Base-by-base conservation (phyloP, 2,797 vertebrate genomes). In the Myripristis murdjan region DNA sequence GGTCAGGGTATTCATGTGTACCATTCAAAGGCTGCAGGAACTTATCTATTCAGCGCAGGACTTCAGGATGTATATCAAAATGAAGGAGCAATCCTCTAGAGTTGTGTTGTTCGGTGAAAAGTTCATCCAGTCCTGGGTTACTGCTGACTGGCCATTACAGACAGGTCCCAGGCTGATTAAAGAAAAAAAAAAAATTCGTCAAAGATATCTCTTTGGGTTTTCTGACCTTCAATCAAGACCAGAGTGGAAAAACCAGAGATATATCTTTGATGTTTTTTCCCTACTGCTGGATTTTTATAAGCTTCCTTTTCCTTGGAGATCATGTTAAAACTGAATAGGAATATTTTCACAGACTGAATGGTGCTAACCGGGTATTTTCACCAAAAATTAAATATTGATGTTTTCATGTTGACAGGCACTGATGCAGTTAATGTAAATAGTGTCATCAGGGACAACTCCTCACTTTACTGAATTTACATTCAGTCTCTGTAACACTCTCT, bases 361-460 rank as follows among this genome's bases (percentile, higher is more conserved):
- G 16, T 43, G 12, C 14, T 43, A 1, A 31, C 12, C 16, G 14
- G 12, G 14, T 43, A 31, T 31, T 31, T 31, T 6, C 28, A 31
- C 6, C 37, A 39, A 74, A 79, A 75, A 82, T 33, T 9, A 14
- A 10, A 60, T 73, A 82, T 68, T 70, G 74, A 84, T 79, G 73
- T 79, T 68, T 73, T 77, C 63, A 54, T 33, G 58, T 60, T 63
- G 61, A 68, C 16, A 66, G 65, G 77, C 70, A 69, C 64, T 23
- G 73, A 71, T 69, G 80, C 83, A 73, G 65, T 57, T 72, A 82
- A 85, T 83, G 70, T 68, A 81, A 76, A 79, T 65, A 63, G 41
- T 70, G 68, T 85, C 82, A 87, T 78, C 72, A 74, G 64, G 68
- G 65, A 56, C 61, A 16, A 84, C 70, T 46, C 65, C 58, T 75